Evolutionary conservation across 2,113 vertebrate genomes (phyloP), one percentile per base, ranked within the genome.

Genomic region (Laticauda colubrina): DNA sequence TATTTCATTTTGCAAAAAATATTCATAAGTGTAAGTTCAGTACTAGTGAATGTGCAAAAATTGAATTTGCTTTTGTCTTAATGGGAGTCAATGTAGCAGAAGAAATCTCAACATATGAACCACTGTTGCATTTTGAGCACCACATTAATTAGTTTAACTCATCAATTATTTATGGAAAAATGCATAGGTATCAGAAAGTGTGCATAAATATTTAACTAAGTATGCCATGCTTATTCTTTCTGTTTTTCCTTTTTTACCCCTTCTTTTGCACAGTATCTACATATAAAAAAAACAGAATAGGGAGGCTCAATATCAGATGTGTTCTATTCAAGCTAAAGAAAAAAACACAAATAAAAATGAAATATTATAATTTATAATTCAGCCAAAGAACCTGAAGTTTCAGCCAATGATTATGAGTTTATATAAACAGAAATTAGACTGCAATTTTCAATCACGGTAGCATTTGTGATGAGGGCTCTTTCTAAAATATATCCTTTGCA

Each of bases 401-500:
- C 3, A n/a, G 87, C 90, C 24, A 10, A 43, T 91, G n/a, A 24
- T 81, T 15, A 29, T 2, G 7, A 75, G 26, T 90, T 93, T 92
- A 87, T 56, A 21, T 93, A 89, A 90, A 85, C 34, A 55, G 21
- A 51, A 85, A 93, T 57, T 87, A 29, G 10, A 15, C 18, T 0
- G 0, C 92, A 55, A 26, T 94, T 90, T 91, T 89, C 54, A 24
- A 24, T 54, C 20, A 45, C 15, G 92, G 51, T 39, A 39, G 34
- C 61, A 45, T 93, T 85, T 94, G 43, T 93, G 26, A 48, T 90
- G 64, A 59, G 90, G 51, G 88, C 7, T 88, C 45, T 96, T 75
- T 75, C 29, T 43, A 45, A 14, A 93, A 90, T 85, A 59, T 61
- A 48, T 24, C 29, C 94, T 94, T 85, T 59, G 20, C 89, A 11